These are phyloP conservation scores for Agrochola lota DNA, from an alignment of 2,888 invertebrate species.

Conservation along the genomic window DNA sequence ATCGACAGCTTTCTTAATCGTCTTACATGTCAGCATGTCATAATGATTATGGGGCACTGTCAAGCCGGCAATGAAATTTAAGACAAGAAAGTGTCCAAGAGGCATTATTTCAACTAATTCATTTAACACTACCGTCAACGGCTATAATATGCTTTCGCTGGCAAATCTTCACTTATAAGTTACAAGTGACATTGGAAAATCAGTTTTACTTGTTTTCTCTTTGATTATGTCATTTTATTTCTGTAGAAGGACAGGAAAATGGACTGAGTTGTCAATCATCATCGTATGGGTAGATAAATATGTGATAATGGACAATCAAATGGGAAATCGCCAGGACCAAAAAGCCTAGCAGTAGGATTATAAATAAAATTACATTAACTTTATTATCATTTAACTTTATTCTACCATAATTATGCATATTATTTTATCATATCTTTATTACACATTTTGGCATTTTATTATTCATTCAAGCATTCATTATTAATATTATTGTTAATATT, in stretches of 20 bases:
- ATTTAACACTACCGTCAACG: constrained; percentile 37
- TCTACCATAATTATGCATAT: no score
- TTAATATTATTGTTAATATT: no score
- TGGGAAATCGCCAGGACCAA: no score
- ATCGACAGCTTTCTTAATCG: constrained; percentile 29
- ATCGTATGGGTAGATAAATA: no score
- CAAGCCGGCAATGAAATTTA: constrained; percentile 19
- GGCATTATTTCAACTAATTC: constrained; percentile 48
- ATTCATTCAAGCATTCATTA: no score
- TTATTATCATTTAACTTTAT: no score
- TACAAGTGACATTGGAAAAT: constrained; percentile 33
- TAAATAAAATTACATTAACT: no score
- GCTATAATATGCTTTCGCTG: constrained; percentile 52
- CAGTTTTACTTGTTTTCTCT: constrained; percentile 51
- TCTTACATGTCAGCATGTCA: constrained; percentile 41
- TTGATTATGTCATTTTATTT: not conserved
- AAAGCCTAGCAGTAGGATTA: no score
- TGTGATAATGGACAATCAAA: no score
- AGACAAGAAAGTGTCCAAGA: constrained; percentile 46
- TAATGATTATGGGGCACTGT: constrained; percentile 48
- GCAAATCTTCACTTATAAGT: constrained; percentile 38
- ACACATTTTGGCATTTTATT: no score
- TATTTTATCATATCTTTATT: no score
- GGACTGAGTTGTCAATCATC: not conserved
- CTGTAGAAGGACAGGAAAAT: not conserved